A percentile compares a stretch with the other conserved stretches of the same genome.
Evolutionary conservation across 2,888 invertebrate species (phyloP).

Genomic region (Kryphioiulus occultus): DNA sequence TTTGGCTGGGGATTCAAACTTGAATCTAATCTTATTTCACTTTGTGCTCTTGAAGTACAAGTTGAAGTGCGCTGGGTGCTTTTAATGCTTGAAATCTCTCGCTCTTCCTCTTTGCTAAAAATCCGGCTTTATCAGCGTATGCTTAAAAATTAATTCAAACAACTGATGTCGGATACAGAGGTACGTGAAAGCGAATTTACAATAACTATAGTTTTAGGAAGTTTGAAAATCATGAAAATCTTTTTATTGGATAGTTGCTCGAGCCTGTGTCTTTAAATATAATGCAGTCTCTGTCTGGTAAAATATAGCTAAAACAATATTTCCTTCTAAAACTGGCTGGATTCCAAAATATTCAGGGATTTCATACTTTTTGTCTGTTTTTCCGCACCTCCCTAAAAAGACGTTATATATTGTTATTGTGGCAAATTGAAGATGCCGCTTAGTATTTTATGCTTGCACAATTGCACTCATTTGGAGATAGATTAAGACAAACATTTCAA

Average conservation of each 20-base stretch:
- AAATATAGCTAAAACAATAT: background rate
- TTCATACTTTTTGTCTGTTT: background rate
- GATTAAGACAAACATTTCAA: too few relatives aligned
- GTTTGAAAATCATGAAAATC: background rate
- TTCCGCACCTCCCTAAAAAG: background rate
- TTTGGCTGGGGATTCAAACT: slow-evolving; percentile 20
- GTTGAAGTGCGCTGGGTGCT: background rate
- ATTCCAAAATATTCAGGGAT: background rate
- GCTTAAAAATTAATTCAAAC: background rate
- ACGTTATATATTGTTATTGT: background rate
- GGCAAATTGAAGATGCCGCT: background rate
- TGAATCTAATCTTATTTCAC: slow-evolving; percentile 22
- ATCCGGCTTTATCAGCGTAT: background rate
- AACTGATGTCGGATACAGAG: background rate
- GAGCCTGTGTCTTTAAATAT: background rate
- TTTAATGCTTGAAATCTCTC: background rate
- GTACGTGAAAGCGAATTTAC: background rate
- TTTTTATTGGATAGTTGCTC: background rate
- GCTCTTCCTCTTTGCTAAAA: background rate
- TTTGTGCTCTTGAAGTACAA: background rate
- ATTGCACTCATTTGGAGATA: background rate
- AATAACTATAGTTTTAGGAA: background rate
- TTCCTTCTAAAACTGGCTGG: background rate
- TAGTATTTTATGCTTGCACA: background rate
- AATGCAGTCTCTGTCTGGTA: background rate